Percentiles rank a stretch among this genome's conserved stretches.
Evolutionary conservation across 2,113 vertebrate genomes (phyloP).

Genomic region (Antennarius striatus): DNA sequence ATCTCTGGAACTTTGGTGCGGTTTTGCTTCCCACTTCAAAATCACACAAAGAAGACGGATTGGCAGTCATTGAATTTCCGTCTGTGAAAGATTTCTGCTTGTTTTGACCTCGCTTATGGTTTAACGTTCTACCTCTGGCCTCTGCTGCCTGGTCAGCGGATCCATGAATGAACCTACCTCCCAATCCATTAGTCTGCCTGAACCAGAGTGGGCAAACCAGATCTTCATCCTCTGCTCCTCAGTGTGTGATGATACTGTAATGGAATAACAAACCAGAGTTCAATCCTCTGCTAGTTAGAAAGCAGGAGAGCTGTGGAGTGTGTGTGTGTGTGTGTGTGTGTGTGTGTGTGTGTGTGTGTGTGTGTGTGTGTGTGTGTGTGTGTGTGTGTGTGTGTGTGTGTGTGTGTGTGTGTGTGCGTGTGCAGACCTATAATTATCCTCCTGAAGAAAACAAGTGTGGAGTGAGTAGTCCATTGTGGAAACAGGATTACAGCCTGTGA

Average conservation of each 20-base stretch:
- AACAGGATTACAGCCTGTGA: slow-evolving; percentile 88
- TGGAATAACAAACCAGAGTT: slow-evolving; percentile 55
- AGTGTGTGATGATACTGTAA: slow-evolving; percentile 34
- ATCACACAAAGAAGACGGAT: too few species aligned
- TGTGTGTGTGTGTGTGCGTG: slow-evolving; percentile 16
- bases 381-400: slow-evolving; percentile 1
- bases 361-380: not conserved
- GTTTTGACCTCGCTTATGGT: slow-evolving; percentile 9
- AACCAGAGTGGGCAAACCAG: slow-evolving; percentile 11
- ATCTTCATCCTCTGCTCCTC: slow-evolving; percentile 23
- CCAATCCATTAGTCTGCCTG: slow-evolving; percentile 54
- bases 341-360: slow-evolving; percentile 10
- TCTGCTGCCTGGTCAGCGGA: slow-evolving; percentile 8
- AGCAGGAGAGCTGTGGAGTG: slow-evolving; percentile 9
- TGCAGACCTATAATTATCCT: slow-evolving; percentile 87
- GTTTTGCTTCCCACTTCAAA: too few species aligned
- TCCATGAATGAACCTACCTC: slow-evolving; percentile 20
- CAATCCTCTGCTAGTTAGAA: slow-evolving; percentile 11
- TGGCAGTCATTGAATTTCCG: not conserved
- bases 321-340: slow-evolving; percentile 35
- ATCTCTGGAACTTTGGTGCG: too few species aligned
- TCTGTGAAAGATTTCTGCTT: slow-evolving; percentile 9
- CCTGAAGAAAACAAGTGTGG: slow-evolving; percentile 90
- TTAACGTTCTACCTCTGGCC: slow-evolving; percentile 9
- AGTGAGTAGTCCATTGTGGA: slow-evolving; percentile 89